Evolutionary conservation across 2,888 invertebrate species (phyloP), one percentile per base, ranked within the genome.

Genomic region (Drosophila quasianomalipes): DNA sequence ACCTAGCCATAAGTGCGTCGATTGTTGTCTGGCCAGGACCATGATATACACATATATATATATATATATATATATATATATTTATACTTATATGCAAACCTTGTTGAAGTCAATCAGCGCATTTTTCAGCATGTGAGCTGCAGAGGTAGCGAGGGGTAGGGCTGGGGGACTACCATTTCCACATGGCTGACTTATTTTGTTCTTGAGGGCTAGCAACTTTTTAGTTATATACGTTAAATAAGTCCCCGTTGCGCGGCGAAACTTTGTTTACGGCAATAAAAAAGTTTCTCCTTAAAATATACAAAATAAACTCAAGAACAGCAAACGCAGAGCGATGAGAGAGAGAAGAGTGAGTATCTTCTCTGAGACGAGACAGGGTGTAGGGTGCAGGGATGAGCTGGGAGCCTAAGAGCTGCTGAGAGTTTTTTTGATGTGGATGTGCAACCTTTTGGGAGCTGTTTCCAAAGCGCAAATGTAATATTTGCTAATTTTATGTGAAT

Each of bases 401-500:
- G 39, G 64, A 53, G 70, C 60, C 53, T 65, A 81, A 73, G 68
- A 70, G 79, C 71, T 78, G 61, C 61, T 53, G 55, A 70, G 85
- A 63, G 81, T 62, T 64, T 57, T 63, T 65, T 59, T 61, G 53
- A 59, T 73, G 76, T 60, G 59, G 58, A 66, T 77, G 84, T 68
- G 73, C 81, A 85, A 85, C 90, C 87, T 91, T 82, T 78, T 80
- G 87, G 87, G 87, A 89, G 85, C 85, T 75, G 82, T 87, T 91
- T 31, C 59, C 75, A 70, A 67, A 70, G 78, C 89, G 85, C 88
- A 89, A 91, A 87, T 89, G 91, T 91, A 87, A 87, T 87, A 87
- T 87, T 89, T 87, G 91, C 91, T 87, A 87, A 87, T 87, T 87
- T 91, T 89, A 87, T 87, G 87, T 91, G 91, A 87, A 89, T 85